Base-by-base conservation (phyloP, 2,888 invertebrate species). In the Mesorhabditis sp. region DNA sequence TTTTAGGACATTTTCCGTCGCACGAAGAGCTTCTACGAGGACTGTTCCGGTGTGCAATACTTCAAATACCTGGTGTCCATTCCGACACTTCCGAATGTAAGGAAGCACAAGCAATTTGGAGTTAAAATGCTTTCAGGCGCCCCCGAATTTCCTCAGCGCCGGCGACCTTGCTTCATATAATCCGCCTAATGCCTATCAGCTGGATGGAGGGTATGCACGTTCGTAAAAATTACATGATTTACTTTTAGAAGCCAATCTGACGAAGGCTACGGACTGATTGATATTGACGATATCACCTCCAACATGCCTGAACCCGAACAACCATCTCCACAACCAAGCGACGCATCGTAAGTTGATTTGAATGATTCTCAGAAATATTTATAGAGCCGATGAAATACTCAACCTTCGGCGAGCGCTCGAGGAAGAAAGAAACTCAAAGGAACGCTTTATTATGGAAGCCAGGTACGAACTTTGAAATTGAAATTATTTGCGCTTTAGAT, bases 61-160 rank as follows among this genome's bases (percentile, higher is more conserved):
- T 98, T 97, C 88, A 93, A 94, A 85, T 93, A 94, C 87, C 90
- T 98, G 65, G 93, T 98, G 73, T 92, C 93, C 68, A 91, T 97
- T 79, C 96, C 97, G 4, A 90, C 92, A 61, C 88, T 98, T 83
- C 96, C 97, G 4, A 92, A 93, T 87, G 92, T 92, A 87, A 85
- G 86, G 81, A 86, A 81, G 44, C 66, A 50, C n/a, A 42, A 68
- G 41, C 42, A 15, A 13, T 4, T 7, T 7, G 42, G 44, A 7
- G 13, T 44, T 13, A 13, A 28, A 10, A 10, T 4, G 10, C 43
- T 70, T 87, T 44, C 81, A 91, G 88, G 91, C 91, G 82, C 94
- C 96, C 71, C 98, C 97, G 0, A 97, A 98, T 87, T 97, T 98
- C 88, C 89, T 94, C 75, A 90, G 92, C 74, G 91, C 93, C 89